Evolutionary conservation across 2,797 vertebrate genomes (phyloP).

Genomic region (Phalloptychus januarius): DNA sequence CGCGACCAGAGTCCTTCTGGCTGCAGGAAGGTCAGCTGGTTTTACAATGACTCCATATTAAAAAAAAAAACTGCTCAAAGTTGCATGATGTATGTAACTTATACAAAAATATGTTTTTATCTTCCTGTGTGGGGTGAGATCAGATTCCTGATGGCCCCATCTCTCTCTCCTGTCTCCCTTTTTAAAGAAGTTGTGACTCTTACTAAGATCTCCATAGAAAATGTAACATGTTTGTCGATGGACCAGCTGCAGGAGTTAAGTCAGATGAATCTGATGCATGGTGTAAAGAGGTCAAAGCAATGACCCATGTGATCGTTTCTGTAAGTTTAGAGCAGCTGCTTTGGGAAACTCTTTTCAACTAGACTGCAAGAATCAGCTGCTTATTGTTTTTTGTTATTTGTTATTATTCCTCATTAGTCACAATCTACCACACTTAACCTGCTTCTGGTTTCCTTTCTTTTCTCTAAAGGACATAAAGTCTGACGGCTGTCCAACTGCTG

Average conservation of each 20-base stretch:
- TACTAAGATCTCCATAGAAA: not conserved
- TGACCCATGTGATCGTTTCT: not conserved
- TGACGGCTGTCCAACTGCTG: not conserved
- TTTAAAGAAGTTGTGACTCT: not conserved
- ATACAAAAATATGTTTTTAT: too few species aligned
- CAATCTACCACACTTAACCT: not conserved
- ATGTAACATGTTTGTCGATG: not conserved
- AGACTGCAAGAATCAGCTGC: not conserved
- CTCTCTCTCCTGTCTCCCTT: not conserved
- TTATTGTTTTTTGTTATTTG: not conserved
- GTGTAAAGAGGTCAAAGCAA: not conserved
- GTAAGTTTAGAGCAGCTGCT: not conserved
- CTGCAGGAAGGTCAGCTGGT: slow-evolving; percentile 41
- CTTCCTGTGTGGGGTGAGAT: not conserved
- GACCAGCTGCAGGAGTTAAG: not conserved
- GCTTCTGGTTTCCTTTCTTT: not conserved
- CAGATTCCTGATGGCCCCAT: not conserved
- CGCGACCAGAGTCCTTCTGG: not conserved
- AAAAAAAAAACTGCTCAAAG: not conserved
- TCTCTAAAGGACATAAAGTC: slow-evolving; percentile 2
- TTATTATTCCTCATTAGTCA: not conserved
- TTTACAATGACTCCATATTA: not conserved
- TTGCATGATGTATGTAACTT: too few species aligned
- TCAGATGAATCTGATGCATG: not conserved
- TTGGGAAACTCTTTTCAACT: not conserved